These are phyloP conservation scores for Cynoglossus semilaevis DNA, from an alignment of 2,113 vertebrate genomes.

Conservation along the genomic window DNA sequence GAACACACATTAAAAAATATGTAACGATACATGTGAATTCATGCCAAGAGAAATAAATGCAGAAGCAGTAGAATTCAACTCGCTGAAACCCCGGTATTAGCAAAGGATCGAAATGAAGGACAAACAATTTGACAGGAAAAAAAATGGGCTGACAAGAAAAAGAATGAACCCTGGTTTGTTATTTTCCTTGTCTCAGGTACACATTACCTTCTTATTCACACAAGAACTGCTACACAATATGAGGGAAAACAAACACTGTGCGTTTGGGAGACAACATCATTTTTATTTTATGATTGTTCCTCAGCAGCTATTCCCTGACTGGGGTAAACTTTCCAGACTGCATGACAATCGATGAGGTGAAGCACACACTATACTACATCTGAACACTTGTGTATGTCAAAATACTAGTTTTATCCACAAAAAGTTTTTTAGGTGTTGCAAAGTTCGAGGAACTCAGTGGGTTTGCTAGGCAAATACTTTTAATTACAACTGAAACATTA, in stretches of 20 bases:
- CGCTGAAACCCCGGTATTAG: not conserved
- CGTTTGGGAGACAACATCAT: constrained; percentile 49
- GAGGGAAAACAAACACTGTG: constrained; percentile 43
- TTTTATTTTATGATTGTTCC: constrained; percentile 49
- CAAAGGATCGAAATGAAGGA: not conserved
- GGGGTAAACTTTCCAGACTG: constrained; percentile 24
- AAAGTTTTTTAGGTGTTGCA: not conserved
- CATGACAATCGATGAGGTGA: constrained; percentile 21
- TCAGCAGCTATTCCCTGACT: constrained; percentile 30
- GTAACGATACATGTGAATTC: constrained; percentile 8
- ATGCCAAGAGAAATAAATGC: not conserved
- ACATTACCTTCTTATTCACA: constrained; percentile 36
- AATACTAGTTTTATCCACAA: constrained; percentile 1
- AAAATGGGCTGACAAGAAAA: constrained; percentile 11
- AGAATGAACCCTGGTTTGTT: constrained; percentile 29
- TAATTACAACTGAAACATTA: not conserved
- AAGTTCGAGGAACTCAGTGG: not conserved
- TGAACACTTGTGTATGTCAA: not conserved
- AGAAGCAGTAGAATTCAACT: constrained; percentile 6
- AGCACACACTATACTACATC: not conserved
- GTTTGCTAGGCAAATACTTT: no score
- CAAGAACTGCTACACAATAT: constrained; percentile 39
- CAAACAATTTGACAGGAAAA: constrained; percentile 1
- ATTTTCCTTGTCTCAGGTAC: constrained; percentile 28
- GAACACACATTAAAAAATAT: not conserved